Evolutionary conservation across 1,140 invertebrate species (phyloP), one percentile per base, ranked within the genome.

Genomic region (Heliconius nattereri): DNA sequence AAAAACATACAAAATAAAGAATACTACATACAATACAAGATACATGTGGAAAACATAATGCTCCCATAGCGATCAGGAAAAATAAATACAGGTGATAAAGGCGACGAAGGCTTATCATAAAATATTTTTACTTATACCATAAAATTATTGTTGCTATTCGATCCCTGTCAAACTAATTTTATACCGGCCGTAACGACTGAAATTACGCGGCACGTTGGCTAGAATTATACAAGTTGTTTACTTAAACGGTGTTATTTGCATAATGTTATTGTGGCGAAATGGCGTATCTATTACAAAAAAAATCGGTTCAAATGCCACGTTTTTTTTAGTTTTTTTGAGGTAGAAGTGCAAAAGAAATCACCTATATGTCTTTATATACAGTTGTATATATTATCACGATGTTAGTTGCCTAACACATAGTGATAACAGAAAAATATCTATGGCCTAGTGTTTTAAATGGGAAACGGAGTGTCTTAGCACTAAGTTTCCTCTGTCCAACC

Each of bases 181-280:
- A 72, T 54, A 40, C 2, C 26, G 40, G 49, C 23, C 70, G 57
- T 71, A 52, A 77, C 40, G 35, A 71, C 37, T 13, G 29, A 77
- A 54, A 77, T 77, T 77, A 71, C 29, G 76, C 76, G 70, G 70
- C 40, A 77, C 40, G 66, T 72, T 77, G 45, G 32, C 76, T 26
- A 60, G 45, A 19, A 77, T 72, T 77, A 77, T 45, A 72, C 54
- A 72, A 77, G 66, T 72, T 77, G 76, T 77, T 77, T 77, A 54
- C 76, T 71, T 54, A 77, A 77, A 77, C 70, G 66, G 70, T 77
- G 45, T 77, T 71, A 72, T 75, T 77, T 73, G 19, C 37, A 66
- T 66, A 66, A 66, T 29, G 29, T 66, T 66, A 23, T 29, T 66
- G 16, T 45, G 13, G 23, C 60, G 23, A 11, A 19, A 66, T 29